Conservation (phyloP, 2,888 invertebrate genomes). For the Ophion costatus region DNA sequence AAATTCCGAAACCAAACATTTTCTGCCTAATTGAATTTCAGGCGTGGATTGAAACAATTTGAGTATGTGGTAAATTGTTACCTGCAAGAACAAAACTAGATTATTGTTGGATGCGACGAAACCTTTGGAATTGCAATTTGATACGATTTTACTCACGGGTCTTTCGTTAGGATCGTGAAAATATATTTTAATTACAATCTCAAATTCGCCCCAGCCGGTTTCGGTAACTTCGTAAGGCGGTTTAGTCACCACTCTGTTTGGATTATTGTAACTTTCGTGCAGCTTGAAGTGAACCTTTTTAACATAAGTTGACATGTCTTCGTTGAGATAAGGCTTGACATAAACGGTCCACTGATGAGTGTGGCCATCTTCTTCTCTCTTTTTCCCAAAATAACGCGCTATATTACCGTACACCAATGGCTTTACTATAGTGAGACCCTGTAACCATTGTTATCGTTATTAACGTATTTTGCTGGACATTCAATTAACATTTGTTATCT, state of each 20-base stretch:
- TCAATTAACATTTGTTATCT: background rate
- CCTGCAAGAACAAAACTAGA: slow-evolving; percentile 85
- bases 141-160: slow-evolving; percentile 87
- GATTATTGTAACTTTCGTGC: slow-evolving; percentile 98
- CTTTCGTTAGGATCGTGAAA: slow-evolving; percentile 98
- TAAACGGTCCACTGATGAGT: slow-evolving; percentile 99
- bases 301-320: slow-evolving; percentile 97
- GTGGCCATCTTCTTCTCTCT: slow-evolving; percentile 98
- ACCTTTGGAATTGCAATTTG: background rate
- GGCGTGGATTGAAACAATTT: slow-evolving; percentile 94
- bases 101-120: background rate
- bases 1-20: slow-evolving; percentile 94
- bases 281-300: slow-evolving; percentile 98
- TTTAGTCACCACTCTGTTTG: slow-evolving; percentile 95
- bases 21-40: slow-evolving; percentile 85
- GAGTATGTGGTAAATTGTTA: slow-evolving; percentile 96
- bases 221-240: slow-evolving; percentile 99
- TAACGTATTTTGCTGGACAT: slow-evolving; percentile 28
- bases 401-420: slow-evolving; percentile 98
- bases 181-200: slow-evolving; percentile 98
- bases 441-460: slow-evolving; percentile 72
- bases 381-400: slow-evolving; percentile 97
- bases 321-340: slow-evolving; percentile 95
- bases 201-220: slow-evolving; percentile 99
- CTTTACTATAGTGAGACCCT: slow-evolving; percentile 95